Percentiles rank a stretch among this genome's conserved stretches.
Conservation (phyloP, 2,113 vertebrate species). For the Apaloderma vittatum region DNA sequence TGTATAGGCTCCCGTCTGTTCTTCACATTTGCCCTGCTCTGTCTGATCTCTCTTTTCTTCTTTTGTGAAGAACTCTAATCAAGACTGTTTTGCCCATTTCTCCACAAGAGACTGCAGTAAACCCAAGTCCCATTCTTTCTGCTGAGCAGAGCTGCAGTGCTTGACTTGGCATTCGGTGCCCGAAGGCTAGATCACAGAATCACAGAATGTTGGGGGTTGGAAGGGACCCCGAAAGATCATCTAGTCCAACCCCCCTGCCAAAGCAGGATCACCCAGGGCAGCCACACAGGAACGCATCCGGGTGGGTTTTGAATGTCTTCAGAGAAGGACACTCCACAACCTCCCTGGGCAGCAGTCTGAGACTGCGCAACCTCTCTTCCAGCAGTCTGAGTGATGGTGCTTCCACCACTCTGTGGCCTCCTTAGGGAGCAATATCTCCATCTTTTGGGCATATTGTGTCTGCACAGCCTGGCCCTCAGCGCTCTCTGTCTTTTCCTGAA, state of each 20-base stretch:
- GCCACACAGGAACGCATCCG: no score
- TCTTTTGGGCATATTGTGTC: background rate
- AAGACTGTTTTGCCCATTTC: background rate
- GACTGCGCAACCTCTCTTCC: background rate
- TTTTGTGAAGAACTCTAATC: background rate
- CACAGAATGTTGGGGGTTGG: no score
- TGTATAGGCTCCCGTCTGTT: background rate
- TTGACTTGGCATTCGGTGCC: background rate
- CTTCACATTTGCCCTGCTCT: background rate
- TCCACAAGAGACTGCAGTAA: background rate
- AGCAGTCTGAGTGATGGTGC: background rate
- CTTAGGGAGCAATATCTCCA: background rate
- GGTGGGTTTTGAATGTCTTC: no score
- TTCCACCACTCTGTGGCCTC: background rate
- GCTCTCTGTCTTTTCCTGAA: background rate
- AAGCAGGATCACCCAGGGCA: no score
- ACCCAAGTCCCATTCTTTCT: accelerated
- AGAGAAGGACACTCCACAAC: no score
- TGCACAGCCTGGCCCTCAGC: background rate
- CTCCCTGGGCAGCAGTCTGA: background rate
- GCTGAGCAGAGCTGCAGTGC: background rate
- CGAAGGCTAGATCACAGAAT: no score
- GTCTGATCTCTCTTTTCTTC: background rate
- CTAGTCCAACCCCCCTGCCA: no score
- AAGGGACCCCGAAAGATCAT: no score